A percentile compares a stretch with the other conserved stretches of the same genome.
These are phyloP conservation scores for Hyles euphorbiae DNA, from an alignment of 1,140 invertebrate genomes.

Conservation along the genomic window DNA sequence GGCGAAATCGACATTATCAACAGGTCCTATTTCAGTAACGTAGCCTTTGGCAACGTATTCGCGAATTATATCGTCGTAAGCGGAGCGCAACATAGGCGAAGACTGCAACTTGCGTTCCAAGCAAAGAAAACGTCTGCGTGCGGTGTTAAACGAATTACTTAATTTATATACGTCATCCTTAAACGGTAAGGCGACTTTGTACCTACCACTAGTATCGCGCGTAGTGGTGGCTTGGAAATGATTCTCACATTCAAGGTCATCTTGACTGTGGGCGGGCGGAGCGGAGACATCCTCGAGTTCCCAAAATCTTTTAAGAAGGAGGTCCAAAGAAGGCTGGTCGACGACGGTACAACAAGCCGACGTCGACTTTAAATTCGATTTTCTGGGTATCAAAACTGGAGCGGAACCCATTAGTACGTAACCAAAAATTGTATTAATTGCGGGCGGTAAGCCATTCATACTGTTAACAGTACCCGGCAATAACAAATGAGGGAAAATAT, in stretches of 20 bases:
- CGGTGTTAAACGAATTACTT: slow-evolving; percentile 10
- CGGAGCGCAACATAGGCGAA: slow-evolving; percentile 6
- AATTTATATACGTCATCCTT: slow-evolving; percentile 9
- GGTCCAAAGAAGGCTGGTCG: slow-evolving; percentile 4
- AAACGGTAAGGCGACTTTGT: slow-evolving; percentile 12
- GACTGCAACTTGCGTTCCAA: slow-evolving; percentile 16
- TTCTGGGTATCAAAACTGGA: neutral
- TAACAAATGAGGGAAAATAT: slow-evolving; percentile 4
- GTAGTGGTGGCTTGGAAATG: slow-evolving; percentile 11
- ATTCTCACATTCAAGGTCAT: slow-evolving; percentile 14
- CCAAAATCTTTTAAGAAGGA: slow-evolving; percentile 14
- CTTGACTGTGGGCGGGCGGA: slow-evolving; percentile 7
- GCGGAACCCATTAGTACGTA: neutral
- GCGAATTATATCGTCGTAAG: slow-evolving; percentile 16
- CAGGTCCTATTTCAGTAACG: slow-evolving; percentile 4
- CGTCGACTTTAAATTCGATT: too few species aligned
- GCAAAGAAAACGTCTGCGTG: slow-evolving; percentile 13
- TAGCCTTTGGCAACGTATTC: slow-evolving; percentile 22
- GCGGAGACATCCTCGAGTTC: slow-evolving; percentile 16
- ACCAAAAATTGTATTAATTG: neutral
- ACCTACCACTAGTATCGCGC: slow-evolving; percentile 14
- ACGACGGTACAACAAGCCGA: slow-evolving; percentile 9
- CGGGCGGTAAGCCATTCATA: neutral
- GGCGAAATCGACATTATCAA: neutral
- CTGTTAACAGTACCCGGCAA: neutral